Conservation (phyloP, 1,140 invertebrate species). For the Bacillus rossius region DNA sequence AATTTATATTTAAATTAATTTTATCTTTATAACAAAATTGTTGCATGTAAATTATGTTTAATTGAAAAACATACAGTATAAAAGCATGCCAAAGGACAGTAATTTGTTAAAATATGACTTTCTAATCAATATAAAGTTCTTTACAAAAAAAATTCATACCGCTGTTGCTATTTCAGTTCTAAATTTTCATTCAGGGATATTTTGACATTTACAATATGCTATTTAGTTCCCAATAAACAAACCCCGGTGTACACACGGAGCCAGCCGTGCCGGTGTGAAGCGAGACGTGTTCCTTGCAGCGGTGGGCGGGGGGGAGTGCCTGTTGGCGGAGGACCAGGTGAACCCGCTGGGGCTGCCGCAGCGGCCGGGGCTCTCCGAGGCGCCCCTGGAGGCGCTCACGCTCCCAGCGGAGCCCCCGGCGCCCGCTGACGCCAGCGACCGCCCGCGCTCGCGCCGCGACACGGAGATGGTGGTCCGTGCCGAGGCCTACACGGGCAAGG, state of each 20-base stretch:
- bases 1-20: too few species aligned
- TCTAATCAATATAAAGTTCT: too few species aligned
- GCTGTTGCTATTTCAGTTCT: too few species aligned
- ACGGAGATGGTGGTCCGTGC: constrained; percentile 65
- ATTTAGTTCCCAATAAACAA: too few species aligned
- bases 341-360: constrained; percentile 63
- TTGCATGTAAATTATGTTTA: too few species aligned
- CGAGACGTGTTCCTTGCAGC: too few species aligned
- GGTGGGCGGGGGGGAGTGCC: constrained; percentile 51
- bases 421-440: constrained; percentile 13
- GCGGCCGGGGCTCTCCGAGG: constrained; percentile 36
- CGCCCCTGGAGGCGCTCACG: background rate
- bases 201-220: too few species aligned
- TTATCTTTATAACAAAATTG: too few species aligned
- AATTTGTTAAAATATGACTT: background rate
- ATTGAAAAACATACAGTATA: background rate
- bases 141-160: too few species aligned
- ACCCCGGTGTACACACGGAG: too few species aligned
- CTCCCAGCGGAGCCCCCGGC: background rate
- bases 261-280: too few species aligned
- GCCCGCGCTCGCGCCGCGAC: constrained; percentile 52
- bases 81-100: background rate
- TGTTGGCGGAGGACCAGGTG: constrained; percentile 47
- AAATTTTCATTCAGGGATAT: too few species aligned
- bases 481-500: constrained; percentile 60